Conservation (phyloP, 2,797 vertebrate genomes). For the Sebastes miniatus region DNA sequence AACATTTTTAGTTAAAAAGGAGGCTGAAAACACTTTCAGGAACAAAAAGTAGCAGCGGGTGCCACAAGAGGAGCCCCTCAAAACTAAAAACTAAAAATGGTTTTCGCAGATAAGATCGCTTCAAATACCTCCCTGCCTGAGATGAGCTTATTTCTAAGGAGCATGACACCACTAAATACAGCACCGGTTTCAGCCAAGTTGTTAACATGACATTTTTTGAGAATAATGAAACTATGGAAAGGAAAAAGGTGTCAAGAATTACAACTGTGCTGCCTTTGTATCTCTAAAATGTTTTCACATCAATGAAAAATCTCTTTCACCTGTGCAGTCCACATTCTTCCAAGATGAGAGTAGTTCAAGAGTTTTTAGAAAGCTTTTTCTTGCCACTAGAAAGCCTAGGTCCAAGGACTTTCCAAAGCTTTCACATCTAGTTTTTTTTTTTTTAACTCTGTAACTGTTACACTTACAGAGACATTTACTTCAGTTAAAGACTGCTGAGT, state of each 20-base stretch:
- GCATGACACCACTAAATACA: background rate
- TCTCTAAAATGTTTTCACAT: background rate
- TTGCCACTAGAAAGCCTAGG: background rate
- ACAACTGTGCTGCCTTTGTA: background rate
- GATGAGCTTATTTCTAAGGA: background rate
- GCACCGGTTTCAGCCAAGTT: background rate
- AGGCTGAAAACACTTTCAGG: background rate
- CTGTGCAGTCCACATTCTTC: background rate
- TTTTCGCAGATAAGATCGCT: background rate
- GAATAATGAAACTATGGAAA: background rate
- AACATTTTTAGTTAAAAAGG: background rate
- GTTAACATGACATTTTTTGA: background rate
- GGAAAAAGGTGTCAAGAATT: background rate
- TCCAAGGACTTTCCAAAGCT: background rate
- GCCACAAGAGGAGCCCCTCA: background rate
- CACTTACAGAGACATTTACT: conserved; percentile 9
- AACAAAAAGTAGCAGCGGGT: background rate
- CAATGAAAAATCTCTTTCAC: background rate
- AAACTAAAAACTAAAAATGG: background rate
- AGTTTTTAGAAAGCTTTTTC: background rate
- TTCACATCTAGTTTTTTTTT: background rate
- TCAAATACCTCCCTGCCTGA: background rate
- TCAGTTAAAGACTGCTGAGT: conserved; percentile 29
- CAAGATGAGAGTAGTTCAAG: background rate
- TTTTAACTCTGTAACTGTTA: background rate